Percentiles rank a stretch among this genome's conserved stretches.
phyloP scores from a whole-genome alignment of 23 tunicate genomes.

The Diplosoma virens region DNA sequence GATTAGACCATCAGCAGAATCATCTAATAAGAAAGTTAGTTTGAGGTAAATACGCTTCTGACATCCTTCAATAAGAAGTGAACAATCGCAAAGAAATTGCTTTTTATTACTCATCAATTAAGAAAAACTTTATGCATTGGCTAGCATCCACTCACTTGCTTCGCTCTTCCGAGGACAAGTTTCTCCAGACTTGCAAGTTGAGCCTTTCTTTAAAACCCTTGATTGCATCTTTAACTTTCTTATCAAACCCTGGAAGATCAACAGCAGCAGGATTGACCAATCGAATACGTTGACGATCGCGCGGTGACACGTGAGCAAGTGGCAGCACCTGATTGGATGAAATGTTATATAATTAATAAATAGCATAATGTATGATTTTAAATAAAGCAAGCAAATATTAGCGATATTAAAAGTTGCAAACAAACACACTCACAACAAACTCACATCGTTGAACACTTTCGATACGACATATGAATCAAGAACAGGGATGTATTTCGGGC shows the following conservation, averaged over 20 bases:
- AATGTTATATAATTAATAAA: neutral
- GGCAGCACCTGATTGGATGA: conserved; percentile 67
- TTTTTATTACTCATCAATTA: too few relatives aligned
- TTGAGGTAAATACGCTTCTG: too few relatives aligned
- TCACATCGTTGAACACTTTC: conserved; percentile 91
- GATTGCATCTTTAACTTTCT: conserved; percentile 27
- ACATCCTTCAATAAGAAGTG: too few relatives aligned
- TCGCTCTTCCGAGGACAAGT: conserved; percentile 51
- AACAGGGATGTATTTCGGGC: conserved; percentile 74
- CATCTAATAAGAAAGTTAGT: too few relatives aligned
- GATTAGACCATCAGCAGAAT: too few relatives aligned
- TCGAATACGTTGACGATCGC: conserved; percentile 47
- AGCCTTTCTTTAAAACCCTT: conserved; percentile 49
- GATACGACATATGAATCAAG: conserved; percentile 71
- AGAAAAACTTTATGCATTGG: too few relatives aligned
- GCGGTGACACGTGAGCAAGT: conserved; percentile 87
- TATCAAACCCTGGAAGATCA: conserved; percentile 67
- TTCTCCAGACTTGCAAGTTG: conserved; percentile 60
- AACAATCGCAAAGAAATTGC: too few relatives aligned
- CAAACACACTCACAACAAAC: too few relatives aligned
- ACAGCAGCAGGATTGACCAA: conserved; percentile 89
- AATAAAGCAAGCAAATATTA: neutral
- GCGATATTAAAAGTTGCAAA: neutral
- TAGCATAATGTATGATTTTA: neutral
- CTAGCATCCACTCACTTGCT: conserved; percentile 43